Base-by-base conservation (phyloP, 2,888 invertebrate genomes). In the Cheilosia scutellata region DNA sequence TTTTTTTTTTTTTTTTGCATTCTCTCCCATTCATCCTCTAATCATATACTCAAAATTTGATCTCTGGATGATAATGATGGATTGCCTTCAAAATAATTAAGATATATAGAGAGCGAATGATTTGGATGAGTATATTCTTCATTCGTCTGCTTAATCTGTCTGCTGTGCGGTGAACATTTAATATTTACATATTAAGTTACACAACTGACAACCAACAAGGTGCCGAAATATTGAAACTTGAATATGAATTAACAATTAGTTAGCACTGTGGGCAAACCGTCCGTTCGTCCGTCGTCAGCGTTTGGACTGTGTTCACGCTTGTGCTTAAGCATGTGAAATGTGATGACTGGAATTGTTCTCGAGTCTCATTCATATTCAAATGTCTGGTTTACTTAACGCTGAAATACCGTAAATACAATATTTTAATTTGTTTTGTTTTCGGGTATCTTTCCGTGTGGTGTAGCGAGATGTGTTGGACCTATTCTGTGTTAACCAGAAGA, bases 231-330 rank as follows among this genome's bases (percentile, higher is more conserved):
- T 49, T 49, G 47, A 63, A 70, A 49, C 29, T 20, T 40, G 63
- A 47, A 70, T 77, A 76, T 25, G 51, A 76, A 78, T 78, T 62
- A 71, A 47, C 70, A 57, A 78, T 68, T 63, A 78, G 63, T 63
- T 71, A 78, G 25, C 11, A 13, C n/a, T 78, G 63, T 20, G 20
- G 20, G 20, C 20, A 20, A 20, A 20, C 20, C 20, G n/a, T n/a
- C n/a, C n/a, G n/a, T n/a, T n/a, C n/a, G n/a, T n/a, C n/a, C n/a
- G 20, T 0, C 20, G 20, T 20, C 20, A 5, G 47, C 27, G 33
- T 33, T 7, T 37, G 11, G 11, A 11, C 4, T 11, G 37, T 11
- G 37, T 3, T 37, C 37, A 37, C 11, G 37, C 37, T n/a, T 33
- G 31, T 29, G 42, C 29, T 55, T 70, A 44, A 65, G 63, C 74